phyloP scores from a whole-genome alignment of 1,140 invertebrate species.

The Probaryconus sp. region DNA sequence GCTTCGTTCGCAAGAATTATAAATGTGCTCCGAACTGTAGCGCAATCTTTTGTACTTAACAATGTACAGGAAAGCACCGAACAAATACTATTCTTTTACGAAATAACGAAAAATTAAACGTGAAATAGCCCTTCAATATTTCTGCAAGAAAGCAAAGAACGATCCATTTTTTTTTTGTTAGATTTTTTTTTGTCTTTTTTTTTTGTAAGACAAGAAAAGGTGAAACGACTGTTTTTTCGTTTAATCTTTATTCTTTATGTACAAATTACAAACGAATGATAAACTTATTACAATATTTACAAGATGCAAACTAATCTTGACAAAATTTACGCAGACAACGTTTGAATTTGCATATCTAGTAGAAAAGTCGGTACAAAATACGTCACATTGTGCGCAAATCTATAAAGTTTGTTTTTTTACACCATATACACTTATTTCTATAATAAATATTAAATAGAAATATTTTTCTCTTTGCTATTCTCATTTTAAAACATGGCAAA shows the following conservation, averaged over 20 bases:
- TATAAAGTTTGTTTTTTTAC: conserved; percentile 20
- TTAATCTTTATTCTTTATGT: conserved; percentile 6
- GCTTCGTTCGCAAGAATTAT: conserved; percentile 33
- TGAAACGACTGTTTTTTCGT: conserved; percentile 3
- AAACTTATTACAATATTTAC: conserved; percentile 29
- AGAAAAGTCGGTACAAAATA: not conserved
- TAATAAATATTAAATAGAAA: conserved; percentile 25
- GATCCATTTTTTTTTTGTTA: too few species aligned
- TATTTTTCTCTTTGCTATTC: not conserved
- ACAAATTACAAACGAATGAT: conserved; percentile 21
- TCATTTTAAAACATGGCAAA: not conserved
- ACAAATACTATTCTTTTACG: not conserved
- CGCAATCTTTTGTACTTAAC: conserved; percentile 36
- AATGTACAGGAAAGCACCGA: conserved; percentile 31
- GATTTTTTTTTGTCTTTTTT: too few species aligned
- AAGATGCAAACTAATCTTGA: not conserved
- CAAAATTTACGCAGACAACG: conserved; percentile 4
- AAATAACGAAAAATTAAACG: too few species aligned
- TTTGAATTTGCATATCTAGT: not conserved
- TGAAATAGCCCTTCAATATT: too few species aligned
- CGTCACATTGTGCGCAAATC: conserved; percentile 1
- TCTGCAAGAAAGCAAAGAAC: too few species aligned
- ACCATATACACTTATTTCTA: conserved; percentile 7
- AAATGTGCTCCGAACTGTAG: conserved; percentile 18
- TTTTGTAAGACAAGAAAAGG: not conserved